Percentiles rank a stretch among this genome's conserved stretches.
Conservation (phyloP, 2,888 invertebrate species). For the Loripinus fragilis region DNA sequence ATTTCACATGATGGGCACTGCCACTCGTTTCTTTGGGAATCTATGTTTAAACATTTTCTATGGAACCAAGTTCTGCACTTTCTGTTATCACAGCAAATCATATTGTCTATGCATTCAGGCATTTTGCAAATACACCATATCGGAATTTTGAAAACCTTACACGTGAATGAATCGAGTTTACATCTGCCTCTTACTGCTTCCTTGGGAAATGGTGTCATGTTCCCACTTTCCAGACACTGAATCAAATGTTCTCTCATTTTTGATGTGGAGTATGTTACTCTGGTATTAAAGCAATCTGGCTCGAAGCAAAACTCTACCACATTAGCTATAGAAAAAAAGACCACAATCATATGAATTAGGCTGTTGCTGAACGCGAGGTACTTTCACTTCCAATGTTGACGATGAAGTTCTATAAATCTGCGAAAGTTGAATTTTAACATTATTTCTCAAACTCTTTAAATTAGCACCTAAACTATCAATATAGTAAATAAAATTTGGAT, state of each 20-base stretch:
- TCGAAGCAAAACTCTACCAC: slow-evolving; percentile 10
- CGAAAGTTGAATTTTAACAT: slow-evolving; percentile 12
- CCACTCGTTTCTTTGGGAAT: background rate
- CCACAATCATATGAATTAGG: slow-evolving; percentile 14
- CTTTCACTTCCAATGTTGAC: background rate
- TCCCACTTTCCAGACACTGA: slow-evolving; percentile 6
- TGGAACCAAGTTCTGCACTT: slow-evolving; percentile 10
- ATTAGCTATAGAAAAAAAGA: slow-evolving; percentile 5
- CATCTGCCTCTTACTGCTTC: background rate
- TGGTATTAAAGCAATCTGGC: background rate
- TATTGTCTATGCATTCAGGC: slow-evolving; percentile 12
- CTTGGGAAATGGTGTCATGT: slow-evolving; percentile 4
- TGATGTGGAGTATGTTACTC: background rate
- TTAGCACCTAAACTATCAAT: slow-evolving; percentile 12
- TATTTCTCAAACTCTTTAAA: slow-evolving; percentile 8
- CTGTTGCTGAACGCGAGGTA: slow-evolving; percentile 11
- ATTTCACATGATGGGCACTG: background rate
- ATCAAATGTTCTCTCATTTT: slow-evolving; percentile 20
- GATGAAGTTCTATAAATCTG: background rate
- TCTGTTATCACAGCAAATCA: slow-evolving; percentile 5
- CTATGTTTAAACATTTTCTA: background rate
- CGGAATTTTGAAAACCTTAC: background rate
- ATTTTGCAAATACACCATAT: slow-evolving; percentile 4
- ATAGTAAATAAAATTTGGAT: background rate
- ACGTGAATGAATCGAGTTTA: background rate